Conservation (phyloP, 2,113 vertebrate genomes). For the Pangasianodon hypophthalmus region DNA sequence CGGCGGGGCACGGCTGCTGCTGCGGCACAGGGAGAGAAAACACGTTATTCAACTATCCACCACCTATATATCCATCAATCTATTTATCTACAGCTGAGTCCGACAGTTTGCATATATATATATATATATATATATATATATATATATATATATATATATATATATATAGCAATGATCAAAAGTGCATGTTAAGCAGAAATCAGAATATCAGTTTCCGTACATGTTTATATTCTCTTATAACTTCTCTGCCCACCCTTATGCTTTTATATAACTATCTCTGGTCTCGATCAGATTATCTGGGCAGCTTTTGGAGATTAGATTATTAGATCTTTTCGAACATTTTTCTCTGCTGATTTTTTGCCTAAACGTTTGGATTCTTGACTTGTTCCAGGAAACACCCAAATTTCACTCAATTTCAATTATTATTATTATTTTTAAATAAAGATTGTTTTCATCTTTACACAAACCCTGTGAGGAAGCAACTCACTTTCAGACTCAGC, state of each 20-base stretch:
- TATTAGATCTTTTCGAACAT: not conserved
- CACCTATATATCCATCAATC: not conserved
- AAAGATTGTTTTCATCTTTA: not conserved
- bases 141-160: too few relatives aligned
- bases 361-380: not conserved
- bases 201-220: not conserved
- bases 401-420: not conserved
- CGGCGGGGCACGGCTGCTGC: conserved; percentile 77
- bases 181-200: not conserved
- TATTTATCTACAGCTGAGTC: not conserved
- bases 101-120: not conserved
- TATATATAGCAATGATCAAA: not conserved
- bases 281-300: not conserved
- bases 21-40: not conserved
- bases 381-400: not conserved
- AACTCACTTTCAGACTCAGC: not conserved
- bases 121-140: too few relatives aligned
- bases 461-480: not conserved
- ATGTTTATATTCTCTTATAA: not conserved
- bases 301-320: not conserved
- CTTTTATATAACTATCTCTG: not conserved
- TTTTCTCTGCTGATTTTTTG: not conserved
- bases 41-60: not conserved
- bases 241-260: not conserved
- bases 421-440: not conserved